Conservation (phyloP, 2,888 invertebrate genomes). For the Diadegma fenestrale region DNA sequence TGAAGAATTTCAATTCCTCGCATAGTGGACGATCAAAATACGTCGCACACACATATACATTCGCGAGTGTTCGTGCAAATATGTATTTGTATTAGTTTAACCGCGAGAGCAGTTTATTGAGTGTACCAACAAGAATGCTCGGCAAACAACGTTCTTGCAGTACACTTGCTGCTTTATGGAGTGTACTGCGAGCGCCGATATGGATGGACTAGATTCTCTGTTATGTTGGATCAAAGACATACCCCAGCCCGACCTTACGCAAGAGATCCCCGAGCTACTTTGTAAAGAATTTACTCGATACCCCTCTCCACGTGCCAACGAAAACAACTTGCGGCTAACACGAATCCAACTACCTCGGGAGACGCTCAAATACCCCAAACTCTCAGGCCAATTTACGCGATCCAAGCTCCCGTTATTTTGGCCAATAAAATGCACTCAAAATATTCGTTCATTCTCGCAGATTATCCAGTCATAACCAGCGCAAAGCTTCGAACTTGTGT, state of each 20-base stretch:
- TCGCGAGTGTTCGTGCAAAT: neutral
- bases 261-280: conserved; percentile 45
- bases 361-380: conserved; percentile 22
- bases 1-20: conserved; percentile 34
- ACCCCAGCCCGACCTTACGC: conserved; percentile 20
- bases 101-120: conserved; percentile 45
- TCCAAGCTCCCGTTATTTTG: conserved; percentile 18
- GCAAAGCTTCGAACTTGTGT: too few species aligned
- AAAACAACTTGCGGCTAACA: conserved; percentile 23
- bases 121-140: conserved; percentile 44
- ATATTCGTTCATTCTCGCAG: neutral
- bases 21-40: neutral
- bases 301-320: conserved; percentile 27
- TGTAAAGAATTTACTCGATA: conserved; percentile 52
- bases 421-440: neutral
- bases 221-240: conserved; percentile 56
- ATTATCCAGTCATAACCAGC: too few species aligned
- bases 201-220: conserved; percentile 37
- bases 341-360: neutral
- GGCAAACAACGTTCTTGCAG: conserved; percentile 29
- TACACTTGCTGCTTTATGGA: conserved; percentile 30
- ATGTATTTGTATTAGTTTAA: conserved; percentile 25
- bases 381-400: conserved; percentile 8
- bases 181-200: conserved; percentile 1
- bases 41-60: neutral